A percentile compares a stretch with the other conserved stretches of the same genome.
These are phyloP conservation scores for Ammodramus savannarum DNA, from an alignment of 2,113 vertebrate genomes.

Conservation along the genomic window DNA sequence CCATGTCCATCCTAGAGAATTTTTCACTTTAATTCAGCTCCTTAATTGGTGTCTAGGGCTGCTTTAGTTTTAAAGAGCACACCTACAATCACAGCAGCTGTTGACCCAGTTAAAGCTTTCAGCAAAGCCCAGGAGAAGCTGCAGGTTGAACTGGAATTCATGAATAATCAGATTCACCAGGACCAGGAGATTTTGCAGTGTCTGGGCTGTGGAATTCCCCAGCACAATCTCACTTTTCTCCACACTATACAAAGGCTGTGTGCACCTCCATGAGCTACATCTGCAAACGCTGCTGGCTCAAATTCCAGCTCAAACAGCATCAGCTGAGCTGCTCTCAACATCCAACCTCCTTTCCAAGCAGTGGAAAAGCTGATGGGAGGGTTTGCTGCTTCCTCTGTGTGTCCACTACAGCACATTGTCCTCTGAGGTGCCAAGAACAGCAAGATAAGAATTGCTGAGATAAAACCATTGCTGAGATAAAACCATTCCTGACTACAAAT, in stretches of 20 bases:
- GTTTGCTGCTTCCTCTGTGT: rapidly evolving
- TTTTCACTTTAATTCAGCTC: not conserved
- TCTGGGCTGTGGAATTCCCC: not conserved
- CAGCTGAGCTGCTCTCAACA: not conserved
- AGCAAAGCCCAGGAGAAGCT: not conserved
- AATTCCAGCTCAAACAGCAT: not conserved
- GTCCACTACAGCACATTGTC: rapidly evolving
- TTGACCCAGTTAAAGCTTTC: not conserved
- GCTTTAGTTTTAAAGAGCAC: not conserved
- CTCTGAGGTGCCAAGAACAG: not conserved
- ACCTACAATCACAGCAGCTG: not conserved
- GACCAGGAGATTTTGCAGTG: not conserved
- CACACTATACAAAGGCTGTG: rapidly evolving
- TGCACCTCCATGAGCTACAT: rapidly evolving
- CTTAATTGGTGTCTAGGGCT: not conserved
- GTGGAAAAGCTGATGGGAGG: not conserved
- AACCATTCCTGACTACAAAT: not conserved
- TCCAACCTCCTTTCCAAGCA: not conserved
- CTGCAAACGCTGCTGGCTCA: not conserved
- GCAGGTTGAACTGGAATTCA: not conserved
- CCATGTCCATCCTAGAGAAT: not conserved
- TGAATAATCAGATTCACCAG: not conserved
- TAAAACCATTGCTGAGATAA: not conserved
- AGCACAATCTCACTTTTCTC: not conserved
- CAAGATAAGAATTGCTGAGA: not conserved